These are phyloP conservation scores for Drosophila willistoni DNA, from an alignment of 1,140 invertebrate species.

Conservation along the genomic window DNA sequence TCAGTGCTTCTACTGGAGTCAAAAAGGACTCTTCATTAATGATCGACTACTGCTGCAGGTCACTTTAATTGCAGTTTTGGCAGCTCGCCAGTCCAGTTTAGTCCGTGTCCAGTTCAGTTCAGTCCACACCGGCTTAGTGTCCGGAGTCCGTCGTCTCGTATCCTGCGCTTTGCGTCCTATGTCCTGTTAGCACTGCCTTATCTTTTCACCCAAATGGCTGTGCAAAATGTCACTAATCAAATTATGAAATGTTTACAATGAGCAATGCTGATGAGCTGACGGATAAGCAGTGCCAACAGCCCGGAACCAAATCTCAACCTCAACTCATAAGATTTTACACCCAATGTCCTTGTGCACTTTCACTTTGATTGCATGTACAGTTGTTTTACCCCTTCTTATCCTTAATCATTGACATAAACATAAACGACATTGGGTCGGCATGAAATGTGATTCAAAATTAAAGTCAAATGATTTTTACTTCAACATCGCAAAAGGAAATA, in stretches of 20 bases:
- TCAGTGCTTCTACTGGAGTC: not conserved
- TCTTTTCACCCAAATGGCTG: conserved; percentile 76
- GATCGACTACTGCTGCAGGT: conserved; percentile 37
- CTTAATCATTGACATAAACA: too few species aligned
- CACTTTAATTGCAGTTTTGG: conserved; percentile 62
- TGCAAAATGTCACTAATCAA: conserved; percentile 78
- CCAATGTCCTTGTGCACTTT: not conserved
- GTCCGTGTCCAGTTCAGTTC: conserved; percentile 3
- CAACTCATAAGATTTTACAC: conserved; percentile 1
- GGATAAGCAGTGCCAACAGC: conserved; percentile 35
- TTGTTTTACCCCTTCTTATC: too few species aligned
- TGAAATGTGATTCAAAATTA: too few species aligned
- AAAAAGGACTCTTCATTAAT: conserved; percentile 55
- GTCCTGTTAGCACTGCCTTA: conserved; percentile 58
- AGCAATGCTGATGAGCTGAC: conserved; percentile 55
- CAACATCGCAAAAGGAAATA: too few species aligned
- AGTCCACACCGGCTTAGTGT: not conserved
- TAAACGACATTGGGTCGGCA: too few species aligned
- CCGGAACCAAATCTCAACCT: conserved; percentile 1
- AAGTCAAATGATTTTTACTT: too few species aligned
- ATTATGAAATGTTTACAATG: conserved; percentile 69
- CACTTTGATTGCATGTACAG: not conserved
- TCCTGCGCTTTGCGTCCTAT: conserved; percentile 17
- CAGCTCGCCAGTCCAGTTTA: conserved; percentile 39
- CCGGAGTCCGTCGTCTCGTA: not conserved